A percentile compares a stretch with the other conserved stretches of the same genome.
Evolutionary conservation across 2,113 vertebrate species (phyloP).

Genomic region (Tylochromis polylepis): DNA sequence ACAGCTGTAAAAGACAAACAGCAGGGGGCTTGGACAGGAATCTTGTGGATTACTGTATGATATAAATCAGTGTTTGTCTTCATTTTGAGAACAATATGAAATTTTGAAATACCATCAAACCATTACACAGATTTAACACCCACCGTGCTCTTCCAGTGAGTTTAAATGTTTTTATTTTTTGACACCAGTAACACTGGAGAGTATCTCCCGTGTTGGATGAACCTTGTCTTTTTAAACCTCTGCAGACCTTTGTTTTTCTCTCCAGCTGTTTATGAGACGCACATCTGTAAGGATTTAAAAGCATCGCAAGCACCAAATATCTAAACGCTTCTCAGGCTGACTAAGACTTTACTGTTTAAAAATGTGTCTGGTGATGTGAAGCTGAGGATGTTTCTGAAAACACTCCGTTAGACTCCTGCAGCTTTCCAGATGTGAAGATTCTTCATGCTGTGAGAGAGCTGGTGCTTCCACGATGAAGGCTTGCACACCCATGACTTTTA

Average conservation of each 20-base stretch:
- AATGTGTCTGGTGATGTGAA: not conserved
- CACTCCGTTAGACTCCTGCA: not conserved
- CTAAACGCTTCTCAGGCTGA: not conserved
- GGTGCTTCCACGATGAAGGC: not conserved
- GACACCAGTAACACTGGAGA: not conserved
- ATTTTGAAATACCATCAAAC: not conserved
- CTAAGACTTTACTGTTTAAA: not conserved
- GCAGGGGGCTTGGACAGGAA: not conserved
- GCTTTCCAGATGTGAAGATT: not conserved
- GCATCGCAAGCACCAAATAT: not conserved
- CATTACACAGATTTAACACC: not conserved
- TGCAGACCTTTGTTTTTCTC: not conserved
- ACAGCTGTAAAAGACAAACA: not conserved
- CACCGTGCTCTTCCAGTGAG: not conserved
- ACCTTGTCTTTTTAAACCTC: not conserved
- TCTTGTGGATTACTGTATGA: not conserved
- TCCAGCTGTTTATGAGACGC: not conserved
- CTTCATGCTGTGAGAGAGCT: not conserved
- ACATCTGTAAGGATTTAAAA: not conserved
- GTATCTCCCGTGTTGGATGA: not conserved
- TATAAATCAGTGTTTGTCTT: not conserved
- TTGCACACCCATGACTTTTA: not conserved
- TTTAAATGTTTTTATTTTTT: not conserved
- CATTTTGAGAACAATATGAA: not conserved
- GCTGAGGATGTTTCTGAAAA: not conserved